Evolutionary conservation across 2,888 invertebrate genomes (phyloP), one percentile per base, ranked within the genome.

Genomic region (Neuroscelio doddi): DNA sequence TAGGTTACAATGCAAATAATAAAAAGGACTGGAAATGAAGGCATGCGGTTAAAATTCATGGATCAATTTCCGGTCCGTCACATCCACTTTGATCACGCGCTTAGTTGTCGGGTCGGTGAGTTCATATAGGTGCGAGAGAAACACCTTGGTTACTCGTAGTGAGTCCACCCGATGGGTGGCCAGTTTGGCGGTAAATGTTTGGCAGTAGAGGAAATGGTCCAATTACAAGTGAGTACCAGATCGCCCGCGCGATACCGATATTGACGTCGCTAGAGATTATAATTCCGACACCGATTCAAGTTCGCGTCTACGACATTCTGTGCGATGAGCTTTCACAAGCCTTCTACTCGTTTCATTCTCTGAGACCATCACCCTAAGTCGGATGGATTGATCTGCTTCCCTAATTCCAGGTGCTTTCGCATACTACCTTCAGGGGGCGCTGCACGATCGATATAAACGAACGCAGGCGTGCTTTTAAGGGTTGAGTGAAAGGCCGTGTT

Each of bases 141-240:
- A n/a, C n/a, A n/a, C n/a, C n/a, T n/a, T n/a, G n/a, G n/a, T n/a
- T n/a, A n/a, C n/a, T n/a, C n/a, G n/a, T n/a, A n/a, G n/a, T n/a
- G n/a, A n/a, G n/a, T n/a, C n/a, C n/a, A n/a, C n/a, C n/a, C n/a
- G n/a, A n/a, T n/a, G n/a, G n/a, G n/a, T n/a, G n/a, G n/a, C n/a
- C n/a, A n/a, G n/a, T 53, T 53, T 1, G 44, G 12, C 14, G 45
- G 12, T 9, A 44, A 32, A 5, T 44, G 14, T 9, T 53, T 53
- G 0, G 10, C 34, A 3, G 26, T 14, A 10, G 45, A 53, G 0
- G 44, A 53, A 1, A 53, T 10, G 1, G 12, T 10, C 5, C 44
- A 26, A 2, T 30, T 36, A 15, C 34, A 12, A 3, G 14, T 3
- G 15, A 45, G 36, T 0, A 55, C 38, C 10, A 46, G 9, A 1